Evolutionary conservation across 2,888 invertebrate species (phyloP).

Genomic region (Eupelmus urozonus): DNA sequence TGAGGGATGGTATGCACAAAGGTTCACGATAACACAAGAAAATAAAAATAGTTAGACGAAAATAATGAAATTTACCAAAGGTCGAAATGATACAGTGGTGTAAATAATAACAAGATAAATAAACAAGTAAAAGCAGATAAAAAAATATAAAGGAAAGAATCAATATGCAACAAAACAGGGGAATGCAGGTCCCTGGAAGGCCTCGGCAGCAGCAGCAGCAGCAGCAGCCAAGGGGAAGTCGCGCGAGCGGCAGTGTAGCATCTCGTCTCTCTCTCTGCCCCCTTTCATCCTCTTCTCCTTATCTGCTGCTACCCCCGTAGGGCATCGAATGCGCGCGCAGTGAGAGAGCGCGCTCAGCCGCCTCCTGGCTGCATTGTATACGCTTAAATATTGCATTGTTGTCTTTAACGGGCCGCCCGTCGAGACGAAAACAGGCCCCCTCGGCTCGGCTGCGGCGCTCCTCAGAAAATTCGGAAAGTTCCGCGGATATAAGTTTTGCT

Average conservation of each 20-base stretch:
- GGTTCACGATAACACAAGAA: no score
- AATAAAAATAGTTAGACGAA: background rate
- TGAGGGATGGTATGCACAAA: no score
- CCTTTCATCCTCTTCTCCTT: constrained; percentile 51
- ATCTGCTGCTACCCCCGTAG: constrained; percentile 53
- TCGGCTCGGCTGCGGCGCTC: background rate
- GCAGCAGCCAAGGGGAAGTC: constrained; percentile 31
- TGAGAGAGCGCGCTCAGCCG: constrained; percentile 63
- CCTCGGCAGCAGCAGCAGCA: background rate
- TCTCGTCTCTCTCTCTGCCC: constrained; percentile 20
- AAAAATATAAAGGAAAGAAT: background rate
- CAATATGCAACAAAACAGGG: constrained; percentile 4
- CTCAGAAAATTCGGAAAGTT: no score
- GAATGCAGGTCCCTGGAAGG: constrained; percentile 13
- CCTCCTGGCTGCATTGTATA: constrained; percentile 67
- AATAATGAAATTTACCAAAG: background rate
- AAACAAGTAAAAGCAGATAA: background rate
- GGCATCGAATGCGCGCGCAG: constrained; percentile 62
- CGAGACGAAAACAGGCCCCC: constrained; percentile 31
- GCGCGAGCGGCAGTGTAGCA: constrained; percentile 23
- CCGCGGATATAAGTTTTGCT: no score
- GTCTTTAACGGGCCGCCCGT: constrained; percentile 71
- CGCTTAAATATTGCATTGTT: constrained; percentile 77
- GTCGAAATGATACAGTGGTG: no score
- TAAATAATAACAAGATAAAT: no score